Evolutionary conservation across 2,113 vertebrate genomes (phyloP), one percentile per base, ranked within the genome.

Genomic region (Cryptotis parvus): DNA sequence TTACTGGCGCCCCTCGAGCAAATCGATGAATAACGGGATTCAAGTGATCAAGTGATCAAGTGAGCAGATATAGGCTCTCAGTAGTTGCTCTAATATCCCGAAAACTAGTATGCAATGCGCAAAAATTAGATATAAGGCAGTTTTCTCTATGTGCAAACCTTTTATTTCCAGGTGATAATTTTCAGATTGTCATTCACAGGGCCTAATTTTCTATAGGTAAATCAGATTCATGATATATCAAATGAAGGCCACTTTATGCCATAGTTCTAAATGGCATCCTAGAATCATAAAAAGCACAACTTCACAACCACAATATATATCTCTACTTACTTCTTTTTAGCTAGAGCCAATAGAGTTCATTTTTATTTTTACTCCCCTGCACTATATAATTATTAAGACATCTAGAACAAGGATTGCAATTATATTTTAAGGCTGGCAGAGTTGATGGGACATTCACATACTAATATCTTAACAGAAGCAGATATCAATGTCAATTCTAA

Each of bases 281-380:
- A 65, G 52, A 7, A 87, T 20, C 7, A 72, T 45, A n/a, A 87
- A 65, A 66, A 66, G 4, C 2, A 24, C 68, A 37, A 37, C 15
- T 68, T 29, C 14, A 72, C 29, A 75, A 83, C 29, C 14, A 26
- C 3, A 3, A 41, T 69, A 24, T 41, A 33, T 55, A 66, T 68
- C 35, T 76, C 10, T 80, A 72, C 15, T 81, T 92, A 37, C 10
- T 86, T n/a, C 5, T 41, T 29, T 79, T 94, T 75, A 33, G 37
- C 15, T 74, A 45, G 43, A 61, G 87, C 15, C 70, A 89, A 79
- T 39, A n/a, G 31, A n/a, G 27, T 61, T 41, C 9, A 14, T 45
- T 76, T 90, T 76, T 31, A 37, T 69, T 89, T 66, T 33, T 4
- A 68, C 9, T 82, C 11, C 10, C 5, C 11, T 35, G 16, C 0